phyloP scores from a whole-genome alignment of 2,888 invertebrate genomes.

The Acleris literana region DNA sequence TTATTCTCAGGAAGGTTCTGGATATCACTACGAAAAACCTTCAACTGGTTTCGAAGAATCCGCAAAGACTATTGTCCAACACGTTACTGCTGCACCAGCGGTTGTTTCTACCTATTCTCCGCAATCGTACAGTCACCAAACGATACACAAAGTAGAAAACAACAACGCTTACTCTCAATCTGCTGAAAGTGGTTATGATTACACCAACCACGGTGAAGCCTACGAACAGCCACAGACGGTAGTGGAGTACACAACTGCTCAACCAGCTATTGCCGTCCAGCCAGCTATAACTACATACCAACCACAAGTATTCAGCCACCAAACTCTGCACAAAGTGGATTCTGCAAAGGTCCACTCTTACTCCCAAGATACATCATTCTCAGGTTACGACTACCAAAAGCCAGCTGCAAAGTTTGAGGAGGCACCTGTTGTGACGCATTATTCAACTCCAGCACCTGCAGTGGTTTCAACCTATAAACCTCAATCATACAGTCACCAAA shows the following conservation, averaged over 20 bases:
- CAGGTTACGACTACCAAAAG: slow-evolving; percentile 45
- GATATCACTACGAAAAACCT: slow-evolving; percentile 61
- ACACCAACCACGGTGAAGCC: slow-evolving; percentile 40
- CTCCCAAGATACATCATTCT: slow-evolving; percentile 48
- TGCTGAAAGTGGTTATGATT: slow-evolving; percentile 44
- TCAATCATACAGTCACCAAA: slow-evolving; percentile 66
- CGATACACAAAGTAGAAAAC: slow-evolving; percentile 58
- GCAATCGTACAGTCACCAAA: slow-evolving; percentile 59
- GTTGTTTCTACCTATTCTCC: slow-evolving; percentile 56
- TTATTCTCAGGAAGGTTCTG: slow-evolving; percentile 50
- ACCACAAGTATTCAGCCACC: slow-evolving; percentile 61
- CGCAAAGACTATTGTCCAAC: slow-evolving; percentile 52
- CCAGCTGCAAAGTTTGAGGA: slow-evolving; percentile 59
- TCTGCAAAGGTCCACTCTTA: slow-evolving; percentile 56
- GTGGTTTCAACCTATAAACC: slow-evolving; percentile 62
- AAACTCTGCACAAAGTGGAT: slow-evolving; percentile 64
- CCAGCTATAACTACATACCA: slow-evolving; percentile 57
- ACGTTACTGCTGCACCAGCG: slow-evolving; percentile 57
- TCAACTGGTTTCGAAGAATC: slow-evolving; percentile 56
- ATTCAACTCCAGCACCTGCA: slow-evolving; percentile 55
- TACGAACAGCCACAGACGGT: slow-evolving; percentile 51
- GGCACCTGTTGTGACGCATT: slow-evolving; percentile 44
- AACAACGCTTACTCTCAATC: slow-evolving; percentile 23
- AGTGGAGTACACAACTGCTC: slow-evolving; percentile 52
- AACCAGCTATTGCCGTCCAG: slow-evolving; percentile 46